Percentiles rank a stretch among this genome's conserved stretches.
phyloP scores from a whole-genome alignment of 2,113 vertebrate genomes.

The Todiramphus chloris region DNA sequence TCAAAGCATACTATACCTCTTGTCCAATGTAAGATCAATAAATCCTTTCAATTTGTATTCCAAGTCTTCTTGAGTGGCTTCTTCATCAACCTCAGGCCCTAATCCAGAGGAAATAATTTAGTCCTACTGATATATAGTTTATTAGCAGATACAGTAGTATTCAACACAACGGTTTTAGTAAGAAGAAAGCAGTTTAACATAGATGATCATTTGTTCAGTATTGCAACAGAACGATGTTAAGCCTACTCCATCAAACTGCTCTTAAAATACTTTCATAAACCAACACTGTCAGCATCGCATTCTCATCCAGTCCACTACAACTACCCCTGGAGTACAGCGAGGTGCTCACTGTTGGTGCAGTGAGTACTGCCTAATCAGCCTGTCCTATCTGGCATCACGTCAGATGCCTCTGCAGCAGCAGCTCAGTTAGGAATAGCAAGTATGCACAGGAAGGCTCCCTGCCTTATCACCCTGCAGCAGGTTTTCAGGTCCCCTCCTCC shows the following conservation, averaged over 20 bases:
- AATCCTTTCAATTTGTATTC: constrained; percentile 95
- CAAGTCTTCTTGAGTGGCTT: constrained; percentile 91
- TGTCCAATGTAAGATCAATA: constrained; percentile 95
- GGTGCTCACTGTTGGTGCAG: too few species aligned
- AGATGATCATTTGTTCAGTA: not conserved
- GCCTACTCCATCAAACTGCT: not conserved
- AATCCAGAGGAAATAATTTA: constrained; percentile 12
- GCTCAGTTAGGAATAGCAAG: not conserved
- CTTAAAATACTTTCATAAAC: not conserved
- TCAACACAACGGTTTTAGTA: not conserved
- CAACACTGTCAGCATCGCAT: not conserved
- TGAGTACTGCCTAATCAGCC: not conserved
- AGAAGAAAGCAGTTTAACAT: not conserved
- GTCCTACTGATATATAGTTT: not conserved
- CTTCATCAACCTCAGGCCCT: constrained; percentile 90
- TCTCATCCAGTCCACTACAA: not conserved
- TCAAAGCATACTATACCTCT: constrained; percentile 80
- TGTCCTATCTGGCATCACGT: not conserved
- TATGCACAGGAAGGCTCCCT: not conserved
- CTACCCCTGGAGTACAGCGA: rapidly evolving
- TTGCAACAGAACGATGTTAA: not conserved
- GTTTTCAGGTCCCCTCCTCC: not conserved
- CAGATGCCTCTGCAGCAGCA: not conserved
- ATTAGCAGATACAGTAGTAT: not conserved
- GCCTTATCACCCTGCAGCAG: not conserved